phyloP scores from a whole-genome alignment of 2,888 invertebrate genomes.

The Drosophila tanythrix region DNA sequence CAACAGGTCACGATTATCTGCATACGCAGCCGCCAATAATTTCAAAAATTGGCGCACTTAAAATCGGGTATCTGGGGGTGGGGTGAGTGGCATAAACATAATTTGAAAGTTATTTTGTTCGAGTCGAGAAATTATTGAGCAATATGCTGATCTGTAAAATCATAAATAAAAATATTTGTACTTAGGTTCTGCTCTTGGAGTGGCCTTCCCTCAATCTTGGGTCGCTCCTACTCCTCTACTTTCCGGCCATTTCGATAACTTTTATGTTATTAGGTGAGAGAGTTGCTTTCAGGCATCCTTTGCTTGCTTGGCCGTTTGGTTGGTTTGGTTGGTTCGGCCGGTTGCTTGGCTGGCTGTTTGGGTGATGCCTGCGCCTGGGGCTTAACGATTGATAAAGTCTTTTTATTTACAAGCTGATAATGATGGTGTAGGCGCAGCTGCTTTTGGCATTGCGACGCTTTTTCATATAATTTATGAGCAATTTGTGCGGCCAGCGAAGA shows the following conservation, averaged over 20 bases:
- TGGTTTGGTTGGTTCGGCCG: neutral
- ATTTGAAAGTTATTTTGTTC: conserved; percentile 79
- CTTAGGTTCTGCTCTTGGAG: conserved; percentile 34
- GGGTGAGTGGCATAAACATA: conserved; percentile 64
- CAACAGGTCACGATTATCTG: conserved; percentile 83
- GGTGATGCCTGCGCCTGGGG: conserved; percentile 57
- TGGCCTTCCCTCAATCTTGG: conserved; percentile 2
- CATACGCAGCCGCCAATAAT: conserved; percentile 80
- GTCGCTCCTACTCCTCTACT: conserved; percentile 7
- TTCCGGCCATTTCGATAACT: conserved; percentile 66
- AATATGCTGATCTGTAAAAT: conserved; percentile 85
- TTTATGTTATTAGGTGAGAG: conserved; percentile 83
- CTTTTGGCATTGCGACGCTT: conserved; percentile 69
- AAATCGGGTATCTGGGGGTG: conserved; percentile 19
- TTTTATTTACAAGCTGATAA: conserved; percentile 81
- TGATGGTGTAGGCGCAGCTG: conserved; percentile 77
- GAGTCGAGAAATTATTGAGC: conserved; percentile 82
- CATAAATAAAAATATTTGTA: conserved; percentile 84
- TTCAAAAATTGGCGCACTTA: conserved; percentile 83
- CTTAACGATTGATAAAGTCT: conserved; percentile 78
- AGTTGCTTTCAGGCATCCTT: conserved; percentile 66
- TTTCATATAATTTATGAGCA: conserved; percentile 69
- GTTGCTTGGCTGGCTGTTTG: neutral
- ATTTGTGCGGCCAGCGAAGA: conserved; percentile 46
- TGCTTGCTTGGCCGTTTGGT: neutral